These are phyloP conservation scores for Hemibagrus guttatus DNA, from an alignment of 2,797 vertebrate genomes.

Conservation along the genomic window DNA sequence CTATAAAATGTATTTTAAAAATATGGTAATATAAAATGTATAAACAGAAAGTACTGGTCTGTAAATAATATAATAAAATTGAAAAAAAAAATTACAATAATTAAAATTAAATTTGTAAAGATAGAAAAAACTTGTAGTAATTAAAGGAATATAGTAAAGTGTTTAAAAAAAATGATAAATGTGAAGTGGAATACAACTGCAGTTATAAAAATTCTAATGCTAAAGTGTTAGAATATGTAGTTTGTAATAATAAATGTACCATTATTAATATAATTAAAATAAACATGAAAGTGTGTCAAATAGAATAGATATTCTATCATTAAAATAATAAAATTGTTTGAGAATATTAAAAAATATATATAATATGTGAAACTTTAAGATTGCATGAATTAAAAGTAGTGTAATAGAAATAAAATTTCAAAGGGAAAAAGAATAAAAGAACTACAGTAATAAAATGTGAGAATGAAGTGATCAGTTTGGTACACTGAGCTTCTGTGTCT, in stretches of 20 bases:
- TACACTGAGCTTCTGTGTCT: slow-evolving; percentile 31
- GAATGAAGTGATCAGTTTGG: neutral
- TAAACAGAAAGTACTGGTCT: neutral
- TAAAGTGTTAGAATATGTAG: no score
- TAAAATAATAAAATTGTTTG: neutral
- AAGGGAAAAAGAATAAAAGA: neutral
- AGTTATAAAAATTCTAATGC: no score
- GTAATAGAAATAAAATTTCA: neutral
- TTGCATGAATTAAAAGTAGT: neutral
- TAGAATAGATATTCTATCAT: neutral
- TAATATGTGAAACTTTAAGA: no score
- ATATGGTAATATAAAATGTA: neutral
- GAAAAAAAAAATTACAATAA: neutral
- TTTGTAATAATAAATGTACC: neutral
- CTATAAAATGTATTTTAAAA: neutral
- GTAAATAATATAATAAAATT: neutral
- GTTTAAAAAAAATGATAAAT: neutral
- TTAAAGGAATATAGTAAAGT: neutral
- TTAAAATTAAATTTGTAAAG: neutral
- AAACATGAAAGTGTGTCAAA: neutral
- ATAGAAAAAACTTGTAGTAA: neutral
- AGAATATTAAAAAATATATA: no score
- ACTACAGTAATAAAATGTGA: neutral
- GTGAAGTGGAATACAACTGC: no score
- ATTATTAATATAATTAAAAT: neutral